Conservation (phyloP, 2,113 vertebrate species). For the Petrocephalus zakoni region DNA sequence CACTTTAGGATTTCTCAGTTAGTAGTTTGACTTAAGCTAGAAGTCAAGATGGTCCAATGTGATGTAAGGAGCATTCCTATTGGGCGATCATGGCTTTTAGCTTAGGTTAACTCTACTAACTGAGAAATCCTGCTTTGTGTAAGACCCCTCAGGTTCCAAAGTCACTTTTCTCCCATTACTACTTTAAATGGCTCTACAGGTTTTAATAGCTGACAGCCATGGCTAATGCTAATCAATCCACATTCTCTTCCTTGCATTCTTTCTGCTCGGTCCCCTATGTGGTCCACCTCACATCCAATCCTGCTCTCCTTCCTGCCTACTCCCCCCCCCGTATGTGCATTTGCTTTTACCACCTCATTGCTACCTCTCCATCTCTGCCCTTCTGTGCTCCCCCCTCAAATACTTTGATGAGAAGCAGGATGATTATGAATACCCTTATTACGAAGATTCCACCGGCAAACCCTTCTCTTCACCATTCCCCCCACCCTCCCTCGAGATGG, state of each 20-base stretch:
- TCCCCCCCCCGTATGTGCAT: slow-evolving; percentile 5
- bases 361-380: not conserved
- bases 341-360: slow-evolving; percentile 25
- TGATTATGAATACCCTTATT: slow-evolving; percentile 63
- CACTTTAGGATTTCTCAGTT: not conserved
- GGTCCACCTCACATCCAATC: not conserved
- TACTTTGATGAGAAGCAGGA: slow-evolving; percentile 66
- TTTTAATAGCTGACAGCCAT: not conserved
- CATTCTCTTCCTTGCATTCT: not conserved
- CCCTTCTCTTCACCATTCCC: slow-evolving; percentile 36
- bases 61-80: not conserved
- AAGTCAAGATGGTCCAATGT: not conserved
- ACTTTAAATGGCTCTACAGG: not conserved
- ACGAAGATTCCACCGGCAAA: slow-evolving; percentile 55
- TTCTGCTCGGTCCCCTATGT: not conserved
- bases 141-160: not conserved
- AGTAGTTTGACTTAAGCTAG: no score
- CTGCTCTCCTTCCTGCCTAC: not conserved
- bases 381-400: slow-evolving; percentile 41
- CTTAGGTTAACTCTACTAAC: not conserved
- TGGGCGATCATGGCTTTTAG: not conserved
- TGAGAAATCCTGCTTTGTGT: not conserved
- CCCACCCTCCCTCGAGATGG: slow-evolving; percentile 39
- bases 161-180: not conserved
- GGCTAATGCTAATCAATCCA: not conserved